Evolutionary conservation across 2,797 vertebrate species (phyloP), one percentile per base, ranked within the genome.

Genomic region (Merluccius polli): DNA sequence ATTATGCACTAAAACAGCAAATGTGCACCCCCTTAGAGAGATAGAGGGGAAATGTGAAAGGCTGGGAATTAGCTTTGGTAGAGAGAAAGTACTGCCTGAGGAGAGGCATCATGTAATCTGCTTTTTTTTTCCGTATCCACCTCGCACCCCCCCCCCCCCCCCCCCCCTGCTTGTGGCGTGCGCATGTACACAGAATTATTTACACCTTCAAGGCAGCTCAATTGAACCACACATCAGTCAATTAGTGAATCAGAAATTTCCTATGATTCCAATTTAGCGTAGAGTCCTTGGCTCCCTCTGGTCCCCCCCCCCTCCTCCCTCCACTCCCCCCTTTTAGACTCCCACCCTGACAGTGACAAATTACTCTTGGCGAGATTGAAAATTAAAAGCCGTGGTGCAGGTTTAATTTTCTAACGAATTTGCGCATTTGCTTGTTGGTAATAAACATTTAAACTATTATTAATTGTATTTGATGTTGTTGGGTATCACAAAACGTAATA

Each of bases 341-440:
- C 95, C 95, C 95, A 95, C 95, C 95, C 96, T 98, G 97, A 99
- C 97, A 98, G 97, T 98, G 97, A 99, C 97, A 99, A 99, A 99
- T 99, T 97, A 98, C 97, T 97, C 96, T 96, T 95, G 95, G 96
- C 95, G 95, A 97, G 96, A 98, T 97, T 98, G 97, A 97, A 99
- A 99, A 99, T 99, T 98, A 99, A 98, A 99, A 98, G 97, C n/a
- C n/a, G n/a, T n/a, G n/a, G n/a, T n/a, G n/a, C n/a, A n/a, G n/a
- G n/a, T n/a, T n/a, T n/a, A n/a, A n/a, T n/a, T n/a, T n/a, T n/a
- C n/a, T n/a, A n/a, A n/a, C n/a, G n/a, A n/a, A n/a, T n/a, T n/a
- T n/a, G n/a, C n/a, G n/a, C n/a, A n/a, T n/a, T n/a, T n/a, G n/a
- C n/a, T n/a, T n/a, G n/a, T n/a, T n/a, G n/a, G n/a, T n/a, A n/a